phyloP scores from a whole-genome alignment of 2,888 invertebrate species.

The Cremastinae sp. region DNA sequence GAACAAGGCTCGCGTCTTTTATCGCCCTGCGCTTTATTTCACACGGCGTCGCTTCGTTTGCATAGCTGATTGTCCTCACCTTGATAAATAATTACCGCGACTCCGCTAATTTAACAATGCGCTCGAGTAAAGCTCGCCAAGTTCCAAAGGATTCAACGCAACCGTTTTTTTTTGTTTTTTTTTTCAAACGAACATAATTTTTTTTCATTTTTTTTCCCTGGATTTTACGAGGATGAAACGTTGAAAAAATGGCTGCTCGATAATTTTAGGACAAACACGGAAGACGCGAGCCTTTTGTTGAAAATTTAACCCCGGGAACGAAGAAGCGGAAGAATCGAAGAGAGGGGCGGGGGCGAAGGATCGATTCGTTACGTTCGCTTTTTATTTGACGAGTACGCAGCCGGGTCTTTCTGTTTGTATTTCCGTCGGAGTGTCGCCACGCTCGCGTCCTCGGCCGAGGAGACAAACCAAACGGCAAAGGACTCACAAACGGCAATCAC shows the following conservation, averaged over 20 bases:
- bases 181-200: no score
- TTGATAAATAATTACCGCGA: constrained; percentile 31
- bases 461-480: constrained; percentile 69
- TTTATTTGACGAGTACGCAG: not conserved
- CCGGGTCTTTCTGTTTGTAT: constrained; percentile 9
- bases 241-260: no score
- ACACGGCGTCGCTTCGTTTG: constrained; percentile 68
- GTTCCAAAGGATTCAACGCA: constrained; percentile 25
- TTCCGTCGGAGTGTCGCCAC: constrained; percentile 33
- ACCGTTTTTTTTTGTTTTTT: no score
- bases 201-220: no score
- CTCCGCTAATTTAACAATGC: constrained; percentile 14
- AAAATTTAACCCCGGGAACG: no score
- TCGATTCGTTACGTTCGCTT: not conserved
- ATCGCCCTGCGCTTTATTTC: constrained; percentile 66
- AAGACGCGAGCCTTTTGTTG: no score
- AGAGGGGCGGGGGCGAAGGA: constrained; percentile 11
- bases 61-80: constrained; percentile 74
- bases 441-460: constrained; percentile 46
- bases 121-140: not conserved
- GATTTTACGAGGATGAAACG: no score
- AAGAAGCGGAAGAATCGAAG: not conserved
- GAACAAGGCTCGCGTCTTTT: not conserved
- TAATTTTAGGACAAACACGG: no score
- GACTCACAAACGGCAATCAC: constrained; percentile 77